phyloP scores from a whole-genome alignment of 1,140 invertebrate genomes.

The Arctopsyche grandis region DNA sequence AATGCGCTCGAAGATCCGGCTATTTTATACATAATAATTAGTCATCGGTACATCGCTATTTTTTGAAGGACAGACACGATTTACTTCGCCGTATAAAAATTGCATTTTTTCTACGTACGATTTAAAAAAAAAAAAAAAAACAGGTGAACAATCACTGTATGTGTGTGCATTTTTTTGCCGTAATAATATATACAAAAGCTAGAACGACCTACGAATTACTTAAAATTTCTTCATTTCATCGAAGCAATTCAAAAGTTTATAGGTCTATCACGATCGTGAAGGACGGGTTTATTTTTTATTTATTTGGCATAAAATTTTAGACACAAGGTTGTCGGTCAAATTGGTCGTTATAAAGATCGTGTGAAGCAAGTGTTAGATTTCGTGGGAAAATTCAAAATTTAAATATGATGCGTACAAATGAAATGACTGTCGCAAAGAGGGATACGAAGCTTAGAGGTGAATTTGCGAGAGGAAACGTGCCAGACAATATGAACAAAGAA shows the following conservation, averaged over 20 bases:
- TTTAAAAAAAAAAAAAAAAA: slow-evolving; percentile 13
- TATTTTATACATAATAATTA: slow-evolving; percentile 24
- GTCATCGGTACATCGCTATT: slow-evolving; percentile 21
- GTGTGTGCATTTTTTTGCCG: background rate
- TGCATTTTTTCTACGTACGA: slow-evolving; percentile 19
- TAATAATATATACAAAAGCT: slow-evolving; percentile 8
- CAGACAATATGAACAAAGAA: background rate
- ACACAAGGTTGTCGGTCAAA: background rate
- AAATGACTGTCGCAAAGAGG: background rate
- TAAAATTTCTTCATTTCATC: slow-evolving; percentile 19
- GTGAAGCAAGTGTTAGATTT: background rate
- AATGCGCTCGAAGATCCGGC: background rate
- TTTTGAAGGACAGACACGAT: slow-evolving; percentile 27
- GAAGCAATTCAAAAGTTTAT: background rate
- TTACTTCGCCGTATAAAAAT: slow-evolving; percentile 1
- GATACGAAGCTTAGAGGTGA: background rate
- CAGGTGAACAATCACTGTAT: background rate
- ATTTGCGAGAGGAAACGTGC: background rate
- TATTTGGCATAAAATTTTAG: background rate
- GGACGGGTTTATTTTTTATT: background rate
- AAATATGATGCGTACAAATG: background rate
- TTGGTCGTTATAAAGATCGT: slow-evolving; percentile 7
- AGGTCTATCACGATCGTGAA: background rate
- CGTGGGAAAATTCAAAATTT: background rate
- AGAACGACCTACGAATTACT: background rate